Evolutionary conservation across 2,113 vertebrate genomes (phyloP), one percentile per base, ranked within the genome.

Genomic region (Ctenomys sociabilis): DNA sequence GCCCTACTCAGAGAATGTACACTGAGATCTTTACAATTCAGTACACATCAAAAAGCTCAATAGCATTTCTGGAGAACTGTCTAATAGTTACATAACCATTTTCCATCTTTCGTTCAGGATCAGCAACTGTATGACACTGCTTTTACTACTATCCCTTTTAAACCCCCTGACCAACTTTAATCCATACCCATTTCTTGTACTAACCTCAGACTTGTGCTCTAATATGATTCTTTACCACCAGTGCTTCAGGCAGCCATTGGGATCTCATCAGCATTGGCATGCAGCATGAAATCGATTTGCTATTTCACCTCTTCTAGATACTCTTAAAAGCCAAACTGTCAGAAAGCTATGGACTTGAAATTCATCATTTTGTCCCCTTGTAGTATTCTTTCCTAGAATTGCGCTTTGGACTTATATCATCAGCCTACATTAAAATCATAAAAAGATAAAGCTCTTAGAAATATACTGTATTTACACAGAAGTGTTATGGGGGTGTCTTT

Each of bases 381-480:
- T 94, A 96, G 84, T 75, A 94, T 84, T 95, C 97, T 93, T 96
- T 95, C 93, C 90, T 97, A 94, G 90, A 97, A 97, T 57, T 85
- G 32, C 81, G 40, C 90, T 93, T 90, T 92, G 90, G 70, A 90
- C 64, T 90, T 93, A 90, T 54, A 70, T 94, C 93, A 96, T 94
- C 93, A 93, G 92, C 93, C 92, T 97, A 91, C 90, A 87, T 93
- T 97, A 96, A 91, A 96, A 90, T 82, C 52, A 63, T 73, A 90
- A 88, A 26, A 61, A 94, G 43, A 80, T 81, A 86, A 85, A 54
- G 54, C 40, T 87, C 49, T 81, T 32, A 90, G 37, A 87, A 91
- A 70, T 43, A 19, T 73, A 32, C 90, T 54, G 19, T 95, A 59
- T 88, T 97, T 93, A 87, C 28, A 49, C 63, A n/a, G 54, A 35